Evolutionary conservation across 2,797 vertebrate genomes (phyloP).

Genomic region (Crocidura indochinensis): DNA sequence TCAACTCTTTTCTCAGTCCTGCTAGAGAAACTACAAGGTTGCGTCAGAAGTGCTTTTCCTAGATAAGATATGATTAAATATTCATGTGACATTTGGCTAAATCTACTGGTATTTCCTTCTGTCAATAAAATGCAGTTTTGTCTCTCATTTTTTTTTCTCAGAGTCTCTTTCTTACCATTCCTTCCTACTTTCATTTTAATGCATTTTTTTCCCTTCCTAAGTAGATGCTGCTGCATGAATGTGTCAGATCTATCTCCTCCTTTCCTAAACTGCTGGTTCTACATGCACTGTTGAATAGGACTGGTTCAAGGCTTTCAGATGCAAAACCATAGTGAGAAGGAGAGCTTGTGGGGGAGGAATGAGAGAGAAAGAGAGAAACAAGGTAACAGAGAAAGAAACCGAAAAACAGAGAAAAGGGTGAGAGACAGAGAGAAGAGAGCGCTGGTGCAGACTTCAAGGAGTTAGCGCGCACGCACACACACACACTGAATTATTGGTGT

Average conservation of each 20-base stretch:
- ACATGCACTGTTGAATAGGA: constrained; percentile 24
- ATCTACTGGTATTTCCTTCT: background rate
- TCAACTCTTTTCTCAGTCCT: constrained; percentile 22
- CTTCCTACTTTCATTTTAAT: constrained; percentile 23
- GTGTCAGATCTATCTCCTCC: constrained; percentile 60
- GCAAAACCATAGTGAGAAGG: constrained; percentile 43
- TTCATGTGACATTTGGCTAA: background rate
- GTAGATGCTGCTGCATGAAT: constrained; percentile 25
- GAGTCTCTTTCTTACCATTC: background rate
- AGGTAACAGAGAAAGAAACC: no score
- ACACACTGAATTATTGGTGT: no score
- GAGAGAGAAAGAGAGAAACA: no score
- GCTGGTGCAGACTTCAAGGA: no score
- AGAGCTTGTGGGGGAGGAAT: no score
- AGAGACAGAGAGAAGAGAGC: no score
- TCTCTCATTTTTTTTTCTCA: background rate
- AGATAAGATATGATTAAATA: constrained; percentile 1
- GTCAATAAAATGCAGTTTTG: background rate
- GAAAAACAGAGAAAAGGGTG: no score
- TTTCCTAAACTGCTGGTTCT: constrained; percentile 36
- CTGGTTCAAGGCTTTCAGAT: constrained; percentile 62
- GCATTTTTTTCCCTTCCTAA: constrained; percentile 62
- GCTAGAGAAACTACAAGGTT: constrained; percentile 16
- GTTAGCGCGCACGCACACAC: no score
- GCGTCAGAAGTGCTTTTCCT: background rate